Evolutionary conservation across 2,888 invertebrate species (phyloP), one percentile per base, ranked within the genome.

Genomic region (Tachina grossa): DNA sequence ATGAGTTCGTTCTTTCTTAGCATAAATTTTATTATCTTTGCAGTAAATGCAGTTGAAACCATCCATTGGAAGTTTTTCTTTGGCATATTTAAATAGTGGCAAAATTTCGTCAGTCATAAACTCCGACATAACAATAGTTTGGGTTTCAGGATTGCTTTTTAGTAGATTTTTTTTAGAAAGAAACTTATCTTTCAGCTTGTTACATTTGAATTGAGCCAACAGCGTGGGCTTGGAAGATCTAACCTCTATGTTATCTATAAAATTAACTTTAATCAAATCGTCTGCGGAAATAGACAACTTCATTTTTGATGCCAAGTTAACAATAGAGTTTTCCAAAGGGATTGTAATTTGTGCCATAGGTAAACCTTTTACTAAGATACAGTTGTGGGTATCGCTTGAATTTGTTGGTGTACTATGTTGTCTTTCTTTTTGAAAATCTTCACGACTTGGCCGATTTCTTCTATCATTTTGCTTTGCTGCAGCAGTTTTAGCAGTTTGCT

Each of bases 171-270:
- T 83, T 16, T 83, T 79, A 3, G 3, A 1, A 43, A 86, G 45
- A 71, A 87, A 87, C 10, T 77, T 22, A 8, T 19, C 19, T 77
- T 85, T 86, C n/a, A 71, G 43, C 0, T 80, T 16, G 9, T 10
- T 41, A 1, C 10, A 61, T 22, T 78, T 82, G 19, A 87, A 87
- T 63, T 75, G 65, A 19, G 66, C 86, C n/a, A 61, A 19, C 45
- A 87, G 31, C 4, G 66, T 10, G 5, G 51, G 16, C 3, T 16
- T 66, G 9, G 41, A 53, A n/a, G 59, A 41, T 8, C 10, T n/a
- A 9, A n/a, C 65, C 1, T 78, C 19, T 11, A 39, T 19, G 1
- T 16, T 49, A 10, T 68, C 43, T 6, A 61, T 16, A 63, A 81
- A 39, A 45, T 63, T 31, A 41, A 66, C 77, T 68, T 74, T 63